Evolutionary conservation across 1,140 invertebrate genomes (phyloP).

Genomic region (Venustaconcha ellipsiformis): DNA sequence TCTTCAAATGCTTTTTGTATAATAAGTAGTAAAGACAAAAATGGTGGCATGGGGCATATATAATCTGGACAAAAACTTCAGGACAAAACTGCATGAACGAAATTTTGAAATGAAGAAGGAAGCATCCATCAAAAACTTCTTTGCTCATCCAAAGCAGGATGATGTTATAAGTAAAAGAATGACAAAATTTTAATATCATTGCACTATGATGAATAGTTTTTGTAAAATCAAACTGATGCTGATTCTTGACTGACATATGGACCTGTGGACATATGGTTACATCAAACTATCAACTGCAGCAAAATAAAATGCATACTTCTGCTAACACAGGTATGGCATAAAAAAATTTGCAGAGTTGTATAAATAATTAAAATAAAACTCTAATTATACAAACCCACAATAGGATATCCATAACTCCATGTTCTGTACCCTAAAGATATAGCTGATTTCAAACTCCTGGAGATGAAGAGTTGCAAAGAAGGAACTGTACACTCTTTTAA

Average conservation of each 20-base stretch:
- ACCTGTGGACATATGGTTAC: neutral
- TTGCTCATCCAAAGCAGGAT: no score
- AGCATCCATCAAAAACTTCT: no score
- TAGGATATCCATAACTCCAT: slow-evolving; percentile 35
- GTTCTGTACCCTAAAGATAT: slow-evolving; percentile 34
- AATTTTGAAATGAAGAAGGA: no score
- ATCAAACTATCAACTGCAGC: neutral
- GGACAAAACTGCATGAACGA: no score
- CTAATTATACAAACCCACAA: slow-evolving; percentile 23
- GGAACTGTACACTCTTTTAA: slow-evolving; percentile 20
- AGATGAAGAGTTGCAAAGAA: slow-evolving; percentile 27
- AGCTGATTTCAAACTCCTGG: slow-evolving; percentile 5
- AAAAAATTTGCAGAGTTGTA: neutral
- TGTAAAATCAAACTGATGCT: neutral
- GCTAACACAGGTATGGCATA: neutral
- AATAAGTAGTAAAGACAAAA: no score
- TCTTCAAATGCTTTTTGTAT: no score
- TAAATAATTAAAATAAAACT: neutral
- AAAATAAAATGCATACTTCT: neutral
- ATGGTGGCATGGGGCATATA: no score
- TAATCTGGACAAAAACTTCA: no score
- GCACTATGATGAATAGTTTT: no score
- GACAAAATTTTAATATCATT: no score
- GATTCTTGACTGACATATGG: neutral
- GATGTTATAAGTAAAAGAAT: no score